These are phyloP conservation scores for Microtus montanus DNA, from an alignment of 2,113 vertebrate species.

Conservation along the genomic window DNA sequence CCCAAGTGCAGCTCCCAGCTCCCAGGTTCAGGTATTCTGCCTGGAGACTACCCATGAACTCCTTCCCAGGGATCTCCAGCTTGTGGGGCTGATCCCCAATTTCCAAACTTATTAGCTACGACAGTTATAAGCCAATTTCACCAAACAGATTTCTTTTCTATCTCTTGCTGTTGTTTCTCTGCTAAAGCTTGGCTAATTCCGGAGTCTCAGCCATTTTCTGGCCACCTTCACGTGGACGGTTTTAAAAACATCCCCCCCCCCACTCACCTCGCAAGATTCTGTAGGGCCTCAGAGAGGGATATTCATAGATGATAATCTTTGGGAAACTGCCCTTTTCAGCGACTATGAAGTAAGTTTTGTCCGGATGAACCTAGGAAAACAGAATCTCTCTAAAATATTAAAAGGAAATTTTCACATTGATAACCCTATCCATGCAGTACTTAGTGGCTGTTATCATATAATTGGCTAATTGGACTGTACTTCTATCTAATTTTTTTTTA, in stretches of 20 bases:
- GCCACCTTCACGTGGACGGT: not conserved
- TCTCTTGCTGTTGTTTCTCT: not conserved
- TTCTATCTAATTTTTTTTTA: not conserved
- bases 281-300: conserved; percentile 89
- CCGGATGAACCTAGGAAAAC: conserved; percentile 89
- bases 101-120: not conserved
- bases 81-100: not conserved
- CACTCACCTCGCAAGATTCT: conserved; percentile 91
- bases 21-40: not conserved
- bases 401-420: conserved; percentile 5
- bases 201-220: not conserved
- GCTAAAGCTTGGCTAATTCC: not conserved
- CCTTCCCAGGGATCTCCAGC: not conserved
- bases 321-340: conserved; percentile 94
- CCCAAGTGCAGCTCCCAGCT: not conserved
- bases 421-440: not conserved
- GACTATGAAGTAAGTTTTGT: conserved; percentile 88
- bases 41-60: not conserved
- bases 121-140: not conserved
- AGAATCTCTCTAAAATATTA: conserved; percentile 66
- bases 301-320: conserved; percentile 93
- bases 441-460: not conserved
- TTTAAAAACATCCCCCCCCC: not conserved
- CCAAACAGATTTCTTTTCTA: not conserved
- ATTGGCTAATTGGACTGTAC: not conserved